Evolutionary conservation across 2,797 vertebrate genomes (phyloP), one percentile per base, ranked within the genome.

Genomic region (Serranus cabrilla): DNA sequence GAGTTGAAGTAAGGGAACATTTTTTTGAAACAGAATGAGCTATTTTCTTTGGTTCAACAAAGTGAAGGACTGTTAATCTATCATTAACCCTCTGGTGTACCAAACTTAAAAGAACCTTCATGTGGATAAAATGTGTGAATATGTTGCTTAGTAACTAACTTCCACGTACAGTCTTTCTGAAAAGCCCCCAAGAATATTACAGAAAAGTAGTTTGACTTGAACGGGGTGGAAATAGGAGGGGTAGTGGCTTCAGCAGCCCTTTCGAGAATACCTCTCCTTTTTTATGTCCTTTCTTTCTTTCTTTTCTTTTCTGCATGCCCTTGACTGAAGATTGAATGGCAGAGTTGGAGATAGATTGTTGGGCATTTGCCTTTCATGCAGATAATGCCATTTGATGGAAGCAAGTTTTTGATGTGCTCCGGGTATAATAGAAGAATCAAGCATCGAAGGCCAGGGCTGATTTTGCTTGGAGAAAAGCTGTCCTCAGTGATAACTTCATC

Each of bases 401-500:
- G 96, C 93, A 87, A 92, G 95, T 95, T 96, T 97, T 98, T 99
- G 97, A 99, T 98, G 96, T 97, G 96, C 95, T 93, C 87, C 93
- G 96, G 70, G 76, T 80, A 84, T 87, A 90, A 91, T 90, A 89
- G 85, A 90, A 82, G 87, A 91, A 92, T 91, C 89, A 86, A 76
- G 81, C 80, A 31, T 87, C 43, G 81, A 81, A 88, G 86, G 95
- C 95, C 94, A 93, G 95, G 94, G 95, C 96, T 96, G 96, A 95
- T 96, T 96, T 96, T 94, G 95, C 95, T 88, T 60, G 96, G 95
- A 97, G 97, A 95, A 96, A 98, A 97, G 97, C 97, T 98, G 97
- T 97, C 97, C 96, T 97, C 96, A 94, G 95, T 98, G 97, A 99
- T 99, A 99, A 98, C 97, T 97, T 97, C 97, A 97, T 97, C 97